Conservation (phyloP, 1,140 invertebrate species). For the Bicyclus anynana region DNA sequence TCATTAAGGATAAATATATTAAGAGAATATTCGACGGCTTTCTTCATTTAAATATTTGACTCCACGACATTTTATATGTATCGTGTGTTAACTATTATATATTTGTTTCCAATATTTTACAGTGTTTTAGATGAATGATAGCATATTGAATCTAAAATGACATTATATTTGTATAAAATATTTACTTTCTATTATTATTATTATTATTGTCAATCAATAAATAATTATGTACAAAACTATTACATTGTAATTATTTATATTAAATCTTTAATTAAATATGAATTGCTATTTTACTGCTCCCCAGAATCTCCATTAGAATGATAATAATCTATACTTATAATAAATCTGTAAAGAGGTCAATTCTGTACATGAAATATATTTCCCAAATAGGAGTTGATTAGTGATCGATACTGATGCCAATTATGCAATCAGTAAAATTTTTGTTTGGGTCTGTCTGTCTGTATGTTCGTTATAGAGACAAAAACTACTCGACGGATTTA, state of each 20-base stretch:
- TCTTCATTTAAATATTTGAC: slow-evolving; percentile 22
- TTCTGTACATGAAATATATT: too few relatives aligned
- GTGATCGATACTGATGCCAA: too few relatives aligned
- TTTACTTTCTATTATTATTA: slow-evolving; percentile 60
- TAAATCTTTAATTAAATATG: slow-evolving; percentile 72
- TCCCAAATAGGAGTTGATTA: too few relatives aligned
- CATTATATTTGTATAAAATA: slow-evolving; percentile 68
- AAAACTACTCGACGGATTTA: too few relatives aligned
- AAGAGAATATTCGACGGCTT: slow-evolving; percentile 10
- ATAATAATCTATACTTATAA: too few relatives aligned
- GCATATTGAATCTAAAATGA: slow-evolving; percentile 49
- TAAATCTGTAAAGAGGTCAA: too few relatives aligned
- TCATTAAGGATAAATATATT: slow-evolving; percentile 61
- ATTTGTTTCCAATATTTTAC: slow-evolving; percentile 48
- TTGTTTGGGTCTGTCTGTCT: too few relatives aligned
- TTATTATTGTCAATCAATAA: slow-evolving; percentile 67
- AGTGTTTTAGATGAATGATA: slow-evolving; percentile 43
- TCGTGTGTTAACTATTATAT: slow-evolving; percentile 22
- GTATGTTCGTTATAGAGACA: too few relatives aligned
- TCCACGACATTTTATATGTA: slow-evolving; percentile 15
- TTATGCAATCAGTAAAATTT: too few relatives aligned
- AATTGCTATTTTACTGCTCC: slow-evolving; percentile 7
- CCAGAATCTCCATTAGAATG: too few relatives aligned
- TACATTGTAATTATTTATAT: slow-evolving; percentile 71
- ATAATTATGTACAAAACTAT: slow-evolving; percentile 71